Evolutionary conservation across 2,888 invertebrate species (phyloP).

Genomic region (Cyclophora albipunctata): DNA sequence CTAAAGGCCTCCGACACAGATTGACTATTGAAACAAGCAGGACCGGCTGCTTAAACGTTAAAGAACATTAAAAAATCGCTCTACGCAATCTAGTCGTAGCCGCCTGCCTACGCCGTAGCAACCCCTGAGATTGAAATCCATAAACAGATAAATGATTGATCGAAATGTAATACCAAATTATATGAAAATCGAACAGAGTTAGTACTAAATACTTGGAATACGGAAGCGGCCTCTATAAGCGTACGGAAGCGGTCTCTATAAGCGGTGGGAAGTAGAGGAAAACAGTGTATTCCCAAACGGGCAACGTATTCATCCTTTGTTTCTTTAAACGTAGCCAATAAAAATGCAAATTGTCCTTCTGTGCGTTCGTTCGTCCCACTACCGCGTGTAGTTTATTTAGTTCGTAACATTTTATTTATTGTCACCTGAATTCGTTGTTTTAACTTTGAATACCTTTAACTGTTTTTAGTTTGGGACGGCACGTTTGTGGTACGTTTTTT

Average conservation of each 20-base stretch:
- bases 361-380: conserved; percentile 35
- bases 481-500: background rate
- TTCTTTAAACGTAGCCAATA: conserved; percentile 66
- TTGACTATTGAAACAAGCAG: no score
- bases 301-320: conserved; percentile 45
- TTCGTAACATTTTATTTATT: conserved; percentile 22
- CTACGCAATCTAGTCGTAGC: no score
- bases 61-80: no score
- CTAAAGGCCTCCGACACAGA: no score
- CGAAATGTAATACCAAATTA: no score
- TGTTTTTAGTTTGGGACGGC: conserved; percentile 6
- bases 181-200: no score
- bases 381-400: conserved; percentile 56
- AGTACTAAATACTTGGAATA: background rate
- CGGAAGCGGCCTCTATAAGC: background rate
- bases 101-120: no score
- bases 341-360: conserved; percentile 63
- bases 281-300: conserved; percentile 30
- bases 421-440: conserved; percentile 3
- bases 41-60: no score
- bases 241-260: conserved; percentile 11
- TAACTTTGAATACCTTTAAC: background rate
- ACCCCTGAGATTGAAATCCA: no score
- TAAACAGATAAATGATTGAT: no score
- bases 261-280: conserved; percentile 14